Percentiles rank a stretch among this genome's conserved stretches.
phyloP scores from a whole-genome alignment of 2,113 vertebrate species.

The Otis tarda region DNA sequence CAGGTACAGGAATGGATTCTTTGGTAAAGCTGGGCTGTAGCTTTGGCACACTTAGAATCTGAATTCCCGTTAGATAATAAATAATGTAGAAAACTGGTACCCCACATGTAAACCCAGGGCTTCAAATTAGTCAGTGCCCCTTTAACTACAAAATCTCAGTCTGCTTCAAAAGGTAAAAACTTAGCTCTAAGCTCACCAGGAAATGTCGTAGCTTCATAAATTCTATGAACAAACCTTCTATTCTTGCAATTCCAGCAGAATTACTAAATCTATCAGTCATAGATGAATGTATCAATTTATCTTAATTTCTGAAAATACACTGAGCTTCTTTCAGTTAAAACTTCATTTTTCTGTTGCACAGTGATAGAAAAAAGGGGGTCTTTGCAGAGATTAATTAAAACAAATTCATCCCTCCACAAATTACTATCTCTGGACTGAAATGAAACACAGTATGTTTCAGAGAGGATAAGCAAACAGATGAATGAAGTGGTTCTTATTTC shows the following conservation, averaged over 20 bases:
- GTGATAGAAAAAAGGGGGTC: slow-evolving; percentile 39
- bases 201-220: slow-evolving; percentile 50
- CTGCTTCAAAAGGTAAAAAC: slow-evolving; percentile 38
- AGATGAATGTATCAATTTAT: slow-evolving; percentile 71
- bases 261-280: slow-evolving; percentile 68
- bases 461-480: slow-evolving; percentile 23
- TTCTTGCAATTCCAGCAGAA: slow-evolving; percentile 61
- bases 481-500: slow-evolving; percentile 34
- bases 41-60: neutral
- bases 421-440: slow-evolving; percentile 45
- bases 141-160: slow-evolving; percentile 30
- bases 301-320: slow-evolving; percentile 74
- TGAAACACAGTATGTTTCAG: slow-evolving; percentile 22
- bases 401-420: slow-evolving; percentile 54
- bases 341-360: slow-evolving; percentile 58
- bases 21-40: neutral
- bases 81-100: neutral
- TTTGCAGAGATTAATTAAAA: slow-evolving; percentile 64
- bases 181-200: neutral
- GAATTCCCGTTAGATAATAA: slow-evolving; percentile 18
- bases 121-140: slow-evolving; percentile 18
- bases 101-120: neutral
- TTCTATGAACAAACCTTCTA: slow-evolving; percentile 57
- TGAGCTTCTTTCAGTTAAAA: slow-evolving; percentile 50
- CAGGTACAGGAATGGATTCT: neutral